Conservation (phyloP, 2,888 invertebrate genomes). For the Dilophus febrilis region DNA sequence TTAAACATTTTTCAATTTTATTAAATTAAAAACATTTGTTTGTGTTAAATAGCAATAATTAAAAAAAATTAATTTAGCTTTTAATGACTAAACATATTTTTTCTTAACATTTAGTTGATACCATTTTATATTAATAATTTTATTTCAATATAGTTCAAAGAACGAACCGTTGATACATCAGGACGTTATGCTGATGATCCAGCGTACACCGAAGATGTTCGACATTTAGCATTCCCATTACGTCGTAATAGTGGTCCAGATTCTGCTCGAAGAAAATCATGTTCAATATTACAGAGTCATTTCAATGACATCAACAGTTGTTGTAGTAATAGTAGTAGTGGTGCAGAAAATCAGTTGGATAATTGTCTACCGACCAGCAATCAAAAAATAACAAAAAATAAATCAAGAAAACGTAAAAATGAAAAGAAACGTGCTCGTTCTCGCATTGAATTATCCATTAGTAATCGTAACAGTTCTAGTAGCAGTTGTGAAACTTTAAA, state of each 20-base stretch:
- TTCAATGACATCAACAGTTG: conserved; percentile 9
- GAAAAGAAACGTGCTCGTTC: background rate
- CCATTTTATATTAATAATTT: background rate
- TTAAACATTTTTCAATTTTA: too few species aligned
- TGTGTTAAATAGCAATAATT: too few species aligned
- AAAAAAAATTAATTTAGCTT: too few species aligned
- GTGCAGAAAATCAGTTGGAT: background rate
- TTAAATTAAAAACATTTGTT: too few species aligned
- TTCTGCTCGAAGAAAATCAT: conserved; percentile 4
- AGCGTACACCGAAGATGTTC: conserved; percentile 30
- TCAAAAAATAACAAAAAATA: background rate
- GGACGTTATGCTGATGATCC: conserved; percentile 21
- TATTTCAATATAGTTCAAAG: background rate
- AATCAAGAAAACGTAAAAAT: background rate
- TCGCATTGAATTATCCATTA: too few species aligned
- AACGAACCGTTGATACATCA: background rate
- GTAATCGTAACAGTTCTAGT: too few species aligned
- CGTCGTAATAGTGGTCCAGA: conserved; percentile 21
- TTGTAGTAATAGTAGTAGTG: too few species aligned
- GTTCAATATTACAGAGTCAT: conserved; percentile 6
- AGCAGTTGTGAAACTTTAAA: too few species aligned
- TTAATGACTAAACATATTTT: too few species aligned
- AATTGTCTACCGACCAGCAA: background rate
- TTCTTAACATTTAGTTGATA: too few species aligned
- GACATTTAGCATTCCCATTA: conserved; percentile 27